A percentile compares a stretch with the other conserved stretches of the same genome.
phyloP scores from a whole-genome alignment of 2,888 invertebrate species.

The Lutraria lutraria region DNA sequence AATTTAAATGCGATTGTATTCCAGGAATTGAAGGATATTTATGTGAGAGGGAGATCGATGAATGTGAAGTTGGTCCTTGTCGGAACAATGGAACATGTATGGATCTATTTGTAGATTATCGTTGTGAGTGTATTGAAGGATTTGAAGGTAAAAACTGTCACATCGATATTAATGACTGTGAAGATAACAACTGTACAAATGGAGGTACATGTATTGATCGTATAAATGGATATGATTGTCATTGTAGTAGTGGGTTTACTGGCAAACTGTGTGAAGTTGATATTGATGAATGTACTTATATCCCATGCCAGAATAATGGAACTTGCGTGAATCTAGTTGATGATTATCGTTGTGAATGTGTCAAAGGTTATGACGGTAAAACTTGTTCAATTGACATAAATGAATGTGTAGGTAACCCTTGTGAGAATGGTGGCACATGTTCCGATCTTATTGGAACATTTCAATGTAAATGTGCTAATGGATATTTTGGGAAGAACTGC shows the following conservation, averaged over 20 bases:
- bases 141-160: slow-evolving; percentile 18
- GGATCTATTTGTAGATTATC: slow-evolving; percentile 1
- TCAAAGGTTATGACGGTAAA: slow-evolving; percentile 33
- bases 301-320: slow-evolving; percentile 21
- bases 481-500: slow-evolving; percentile 24
- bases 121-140: slow-evolving; percentile 31
- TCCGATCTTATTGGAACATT: slow-evolving; percentile 4
- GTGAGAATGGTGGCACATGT: slow-evolving; percentile 35
- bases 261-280: slow-evolving; percentile 64
- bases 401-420: slow-evolving; percentile 44
- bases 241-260: slow-evolving; percentile 30
- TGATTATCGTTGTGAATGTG: slow-evolving; percentile 39
- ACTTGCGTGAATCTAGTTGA: slow-evolving; percentile 33
- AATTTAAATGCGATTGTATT: slow-evolving; percentile 56
- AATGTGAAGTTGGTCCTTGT: slow-evolving; percentile 31
- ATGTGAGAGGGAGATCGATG: slow-evolving; percentile 22
- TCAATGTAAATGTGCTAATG: slow-evolving; percentile 1
- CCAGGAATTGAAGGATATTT: slow-evolving; percentile 43
- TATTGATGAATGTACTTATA: slow-evolving; percentile 63
- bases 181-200: not conserved
- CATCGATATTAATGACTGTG: slow-evolving; percentile 31
- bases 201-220: slow-evolving; percentile 12
- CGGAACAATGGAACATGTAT: slow-evolving; percentile 33
- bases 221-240: slow-evolving; percentile 55
- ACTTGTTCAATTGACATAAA: slow-evolving; percentile 34